phyloP scores from a whole-genome alignment of 2,888 invertebrate species.

The Nymphalis c-album region DNA sequence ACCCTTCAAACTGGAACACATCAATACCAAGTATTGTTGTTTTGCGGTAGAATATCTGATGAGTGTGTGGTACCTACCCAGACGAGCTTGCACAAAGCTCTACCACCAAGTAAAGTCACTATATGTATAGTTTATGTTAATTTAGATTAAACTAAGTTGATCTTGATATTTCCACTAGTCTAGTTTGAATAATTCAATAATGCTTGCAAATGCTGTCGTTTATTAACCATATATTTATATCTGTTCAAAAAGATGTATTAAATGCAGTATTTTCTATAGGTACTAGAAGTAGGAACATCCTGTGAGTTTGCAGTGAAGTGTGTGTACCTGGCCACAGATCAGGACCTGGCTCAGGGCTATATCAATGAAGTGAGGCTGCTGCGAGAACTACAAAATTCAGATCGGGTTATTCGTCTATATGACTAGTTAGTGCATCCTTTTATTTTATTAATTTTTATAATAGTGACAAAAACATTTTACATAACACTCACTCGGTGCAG shows the following conservation, averaged over 20 bases:
- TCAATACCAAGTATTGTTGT: no score
- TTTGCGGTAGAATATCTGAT: no score
- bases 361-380: conserved; percentile 94
- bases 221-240: not conserved
- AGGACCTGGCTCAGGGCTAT: conserved; percentile 87
- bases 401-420: conserved; percentile 90
- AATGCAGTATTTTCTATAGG: conserved; percentile 61
- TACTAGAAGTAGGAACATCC: conserved; percentile 81
- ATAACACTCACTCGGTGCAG: no score
- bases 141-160: not conserved
- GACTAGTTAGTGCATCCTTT: conserved; percentile 87
- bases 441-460: not conserved
- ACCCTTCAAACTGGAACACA: no score
- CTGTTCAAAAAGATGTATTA: not conserved
- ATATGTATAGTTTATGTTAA: not conserved
- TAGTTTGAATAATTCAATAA: no score
- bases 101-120: no score
- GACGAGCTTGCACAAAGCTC: no score
- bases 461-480: not conserved
- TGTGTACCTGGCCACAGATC: conserved; percentile 89
- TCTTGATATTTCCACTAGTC: no score
- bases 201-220: not conserved
- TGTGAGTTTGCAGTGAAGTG: conserved; percentile 89
- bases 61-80: no score
- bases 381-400: conserved; percentile 89